Evolutionary conservation across 2,113 vertebrate genomes (phyloP).

Genomic region (Sebastes schlegelii): DNA sequence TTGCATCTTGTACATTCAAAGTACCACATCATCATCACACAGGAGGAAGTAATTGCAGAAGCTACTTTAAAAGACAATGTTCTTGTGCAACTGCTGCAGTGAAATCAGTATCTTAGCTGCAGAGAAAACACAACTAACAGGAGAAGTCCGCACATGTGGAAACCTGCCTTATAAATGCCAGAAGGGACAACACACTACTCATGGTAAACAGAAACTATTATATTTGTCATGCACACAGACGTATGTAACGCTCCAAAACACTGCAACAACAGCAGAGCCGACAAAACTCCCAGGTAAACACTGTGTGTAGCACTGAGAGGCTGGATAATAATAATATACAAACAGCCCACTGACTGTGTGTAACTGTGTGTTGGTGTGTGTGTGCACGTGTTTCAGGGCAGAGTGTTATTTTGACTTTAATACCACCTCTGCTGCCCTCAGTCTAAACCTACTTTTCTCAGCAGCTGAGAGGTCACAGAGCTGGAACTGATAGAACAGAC

Average conservation of each 20-base stretch:
- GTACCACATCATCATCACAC: neutral
- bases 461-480: conserved; percentile 23
- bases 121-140: neutral
- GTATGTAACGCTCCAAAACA: neutral
- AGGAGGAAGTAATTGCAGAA: neutral
- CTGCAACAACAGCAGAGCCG: conserved; percentile 14
- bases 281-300: conserved; percentile 26
- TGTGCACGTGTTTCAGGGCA: neutral
- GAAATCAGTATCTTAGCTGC: conserved; percentile 10
- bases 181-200: conserved; percentile 29
- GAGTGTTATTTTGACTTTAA: conserved; percentile 31
- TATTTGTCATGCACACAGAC: conserved; percentile 13
- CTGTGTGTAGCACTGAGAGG: neutral
- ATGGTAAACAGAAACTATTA: conserved; percentile 40
- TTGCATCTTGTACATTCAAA: neutral
- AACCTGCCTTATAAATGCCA: conserved; percentile 74
- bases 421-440: conserved; percentile 37
- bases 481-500: conserved; percentile 1
- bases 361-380: conserved; percentile 10
- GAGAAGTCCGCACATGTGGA: conserved; percentile 65
- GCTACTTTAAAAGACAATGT: neutral
- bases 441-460: conserved; percentile 2
- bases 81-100: conserved; percentile 7
- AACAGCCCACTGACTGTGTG: neutral
- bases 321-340: conserved; percentile 17